Evolutionary conservation across 2,113 vertebrate species (phyloP), one percentile per base, ranked within the genome.

Genomic region (Alectura lathami): DNA sequence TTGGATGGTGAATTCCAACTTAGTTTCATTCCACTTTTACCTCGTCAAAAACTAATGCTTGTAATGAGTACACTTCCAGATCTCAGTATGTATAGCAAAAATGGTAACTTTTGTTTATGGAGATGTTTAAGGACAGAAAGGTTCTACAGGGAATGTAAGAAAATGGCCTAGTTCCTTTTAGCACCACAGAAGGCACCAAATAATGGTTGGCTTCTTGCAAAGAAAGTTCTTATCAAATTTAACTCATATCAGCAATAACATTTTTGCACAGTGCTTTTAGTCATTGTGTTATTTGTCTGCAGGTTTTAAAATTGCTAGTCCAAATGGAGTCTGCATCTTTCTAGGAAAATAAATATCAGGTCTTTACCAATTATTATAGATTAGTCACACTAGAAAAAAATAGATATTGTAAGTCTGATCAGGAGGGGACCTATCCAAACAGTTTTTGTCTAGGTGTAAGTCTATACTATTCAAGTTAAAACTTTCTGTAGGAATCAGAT

Each of bases 91-190:
- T 80, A 29, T 22, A 91, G 81, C 27, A 62, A 87, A 91, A 93
- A 48, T 69, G n/a, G 78, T 66, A 73, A 53, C 70, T 94, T 91
- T 81, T 95, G 81, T 91, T 94, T 94, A 76, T 48, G 70, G 76
- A 85, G 53, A 87, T 12, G 82, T 84, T 75, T 92, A 77, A 96
- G 74, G 86, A 85, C 57, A 91, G 75, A 87, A 91, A 10, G 38
- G 23, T 73, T 83, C 89, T 92, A 30, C 17, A 50, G 75, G 78
- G 72, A 87, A 89, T 73, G 11, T 53, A 89, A 89, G 82, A 66
- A 92, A 92, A 83, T 70, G 84, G 91, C 81, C 53, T 47, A 83
- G 66, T 91, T 95, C 78, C 70, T 95, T 91, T 92, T 70, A 91
- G 26, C 54, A 38, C 29, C 48, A 85, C 67, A 89, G 92, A 92